Evolutionary conservation across 2,888 invertebrate species (phyloP).

Genomic region (Acholoe squamosa): DNA sequence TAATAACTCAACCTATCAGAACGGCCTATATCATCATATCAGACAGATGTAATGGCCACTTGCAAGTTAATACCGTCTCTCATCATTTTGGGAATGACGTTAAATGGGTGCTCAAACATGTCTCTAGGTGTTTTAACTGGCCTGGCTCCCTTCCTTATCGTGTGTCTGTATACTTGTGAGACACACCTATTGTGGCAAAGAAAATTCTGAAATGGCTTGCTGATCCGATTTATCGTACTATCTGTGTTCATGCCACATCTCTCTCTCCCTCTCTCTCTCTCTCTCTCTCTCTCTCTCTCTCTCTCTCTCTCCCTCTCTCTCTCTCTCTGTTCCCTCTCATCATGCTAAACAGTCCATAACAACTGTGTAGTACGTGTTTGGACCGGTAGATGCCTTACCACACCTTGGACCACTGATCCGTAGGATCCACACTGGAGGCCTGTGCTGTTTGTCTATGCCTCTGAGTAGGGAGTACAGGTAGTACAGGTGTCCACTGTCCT

Average conservation of each 20-base stretch:
- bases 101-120: too few species aligned
- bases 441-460: not conserved
- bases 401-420: not conserved
- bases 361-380: not conserved
- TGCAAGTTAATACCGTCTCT: too few species aligned
- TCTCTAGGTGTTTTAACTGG: not conserved
- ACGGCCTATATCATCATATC: too few species aligned
- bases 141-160: not conserved
- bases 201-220: not conserved
- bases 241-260: too few species aligned
- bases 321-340: too few species aligned
- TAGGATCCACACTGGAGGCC: not conserved
- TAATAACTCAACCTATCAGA: too few species aligned
- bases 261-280: not conserved
- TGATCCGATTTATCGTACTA: not conserved
- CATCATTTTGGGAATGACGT: too few species aligned
- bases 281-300: too few species aligned
- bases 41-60: too few species aligned
- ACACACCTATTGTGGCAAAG: not conserved
- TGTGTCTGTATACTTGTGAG: not conserved
- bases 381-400: not conserved
- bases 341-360: not conserved
- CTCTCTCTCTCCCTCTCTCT: too few species aligned
- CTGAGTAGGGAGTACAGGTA: not conserved
- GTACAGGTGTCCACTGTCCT: not conserved